Conservation (phyloP, 2,888 invertebrate genomes). For the Cantharis lateralis region DNA sequence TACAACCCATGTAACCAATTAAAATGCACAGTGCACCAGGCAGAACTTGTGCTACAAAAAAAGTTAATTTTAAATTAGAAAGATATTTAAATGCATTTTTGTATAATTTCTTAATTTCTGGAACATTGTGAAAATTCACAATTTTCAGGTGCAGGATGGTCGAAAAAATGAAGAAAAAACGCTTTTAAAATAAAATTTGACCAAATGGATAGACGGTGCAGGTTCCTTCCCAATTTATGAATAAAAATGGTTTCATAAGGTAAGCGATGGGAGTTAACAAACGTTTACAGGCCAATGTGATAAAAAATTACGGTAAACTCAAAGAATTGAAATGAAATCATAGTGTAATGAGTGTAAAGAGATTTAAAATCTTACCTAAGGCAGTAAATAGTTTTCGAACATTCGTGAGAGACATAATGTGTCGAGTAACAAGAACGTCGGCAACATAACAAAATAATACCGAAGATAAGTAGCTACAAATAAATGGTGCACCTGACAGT, state of each 20-base stretch:
- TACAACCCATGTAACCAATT: slow-evolving; percentile 68
- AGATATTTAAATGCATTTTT: background rate
- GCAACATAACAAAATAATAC: slow-evolving; percentile 72
- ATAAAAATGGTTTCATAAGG: background rate
- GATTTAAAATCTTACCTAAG: slow-evolving; percentile 50
- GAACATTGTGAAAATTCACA: background rate
- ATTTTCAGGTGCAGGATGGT: background rate
- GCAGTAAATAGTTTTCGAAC: slow-evolving; percentile 72
- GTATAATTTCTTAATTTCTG: background rate
- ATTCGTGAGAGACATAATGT: slow-evolving; percentile 65
- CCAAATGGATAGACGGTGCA: background rate
- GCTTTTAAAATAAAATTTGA: background rate
- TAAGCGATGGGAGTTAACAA: background rate
- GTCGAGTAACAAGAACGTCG: slow-evolving; percentile 64
- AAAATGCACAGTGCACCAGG: slow-evolving; percentile 67
- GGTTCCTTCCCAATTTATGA: background rate
- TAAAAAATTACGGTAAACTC: background rate
- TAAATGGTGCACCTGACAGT: slow-evolving; percentile 69
- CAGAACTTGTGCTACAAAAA: slow-evolving; percentile 65
- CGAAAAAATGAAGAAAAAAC: background rate
- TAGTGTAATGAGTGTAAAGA: background rate
- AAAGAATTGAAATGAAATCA: background rate
- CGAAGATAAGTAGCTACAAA: slow-evolving; percentile 71
- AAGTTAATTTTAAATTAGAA: background rate
- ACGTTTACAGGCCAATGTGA: background rate